phyloP scores from a whole-genome alignment of 1,140 invertebrate species.

The Microplitis demolitor region DNA sequence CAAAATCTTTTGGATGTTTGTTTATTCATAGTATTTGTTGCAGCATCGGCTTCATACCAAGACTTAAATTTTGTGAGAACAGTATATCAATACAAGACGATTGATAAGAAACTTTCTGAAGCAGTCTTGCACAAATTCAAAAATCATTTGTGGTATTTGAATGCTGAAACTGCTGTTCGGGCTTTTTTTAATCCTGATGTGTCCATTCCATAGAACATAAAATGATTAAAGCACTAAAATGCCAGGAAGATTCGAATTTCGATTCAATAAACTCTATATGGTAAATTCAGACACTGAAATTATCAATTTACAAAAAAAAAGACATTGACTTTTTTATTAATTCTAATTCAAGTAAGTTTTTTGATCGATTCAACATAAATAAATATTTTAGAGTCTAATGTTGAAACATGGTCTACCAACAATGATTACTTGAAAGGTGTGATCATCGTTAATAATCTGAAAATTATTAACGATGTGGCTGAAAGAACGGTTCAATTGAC shows the following conservation, averaged over 20 bases:
- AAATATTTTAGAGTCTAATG: constrained; percentile 22
- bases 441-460: neutral
- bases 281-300: constrained; percentile 18
- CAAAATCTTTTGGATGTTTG: constrained; percentile 16
- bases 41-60: constrained; percentile 16
- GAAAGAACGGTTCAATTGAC: constrained; percentile 12
- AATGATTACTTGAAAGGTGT: neutral
- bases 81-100: constrained; percentile 9
- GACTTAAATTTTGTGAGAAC: constrained; percentile 27
- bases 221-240: constrained; percentile 6
- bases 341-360: constrained; percentile 9
- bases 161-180: constrained; percentile 17
- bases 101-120: constrained; percentile 33
- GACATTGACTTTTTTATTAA: constrained; percentile 24
- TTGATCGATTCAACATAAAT: constrained; percentile 23
- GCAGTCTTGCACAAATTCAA: constrained; percentile 36
- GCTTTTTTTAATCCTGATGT: constrained; percentile 27
- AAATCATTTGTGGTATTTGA: constrained; percentile 44
- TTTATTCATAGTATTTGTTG: constrained; percentile 32
- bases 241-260: neutral
- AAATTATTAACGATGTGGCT: constrained; percentile 18
- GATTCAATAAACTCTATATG: constrained; percentile 10
- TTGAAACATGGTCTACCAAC: neutral
- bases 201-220: constrained; percentile 9
- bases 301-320: constrained; percentile 4